These are phyloP conservation scores for Chaetogeoica ovagalla DNA, from an alignment of 2,888 invertebrate species.

Conservation along the genomic window DNA sequence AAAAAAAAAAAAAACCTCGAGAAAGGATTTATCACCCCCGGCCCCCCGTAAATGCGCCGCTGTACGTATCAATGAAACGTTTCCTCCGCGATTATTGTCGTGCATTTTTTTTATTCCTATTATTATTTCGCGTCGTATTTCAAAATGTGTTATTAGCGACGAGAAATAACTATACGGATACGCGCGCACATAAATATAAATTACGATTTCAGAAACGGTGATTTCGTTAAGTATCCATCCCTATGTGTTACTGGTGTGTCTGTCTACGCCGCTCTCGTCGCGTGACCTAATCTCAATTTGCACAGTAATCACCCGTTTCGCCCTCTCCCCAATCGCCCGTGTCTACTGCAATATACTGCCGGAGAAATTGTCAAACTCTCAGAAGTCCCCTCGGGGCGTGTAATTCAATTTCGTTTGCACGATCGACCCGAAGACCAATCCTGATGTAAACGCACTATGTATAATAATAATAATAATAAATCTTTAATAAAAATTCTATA, in stretches of 20 bases:
- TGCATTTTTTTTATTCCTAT: no score
- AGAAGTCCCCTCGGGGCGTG: not conserved
- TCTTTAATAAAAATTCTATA: no score
- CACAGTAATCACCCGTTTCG: slow-evolving; percentile 2
- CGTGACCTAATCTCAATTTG: slow-evolving; percentile 34
- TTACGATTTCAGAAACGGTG: slow-evolving; percentile 2
- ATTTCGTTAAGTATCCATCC: slow-evolving; percentile 14
- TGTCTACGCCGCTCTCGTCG: slow-evolving; percentile 2
- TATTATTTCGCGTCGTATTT: no score
- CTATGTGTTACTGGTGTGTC: slow-evolving; percentile 16
- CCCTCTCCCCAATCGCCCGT: slow-evolving; percentile 10
- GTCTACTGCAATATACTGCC: no score
- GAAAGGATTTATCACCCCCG: no score
- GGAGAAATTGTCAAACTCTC: slow-evolving; percentile 15
- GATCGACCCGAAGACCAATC: not conserved
- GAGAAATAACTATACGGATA: not conserved
- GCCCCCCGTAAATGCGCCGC: no score
- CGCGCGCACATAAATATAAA: not conserved
- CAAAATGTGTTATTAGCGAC: not conserved
- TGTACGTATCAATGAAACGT: no score
- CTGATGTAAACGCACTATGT: not conserved
- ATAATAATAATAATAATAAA: not conserved
- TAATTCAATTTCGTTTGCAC: slow-evolving; percentile 28
- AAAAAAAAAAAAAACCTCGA: no score
- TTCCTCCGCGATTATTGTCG: no score